phyloP scores from a whole-genome alignment of 2,888 invertebrate species.

The Nineta flava region DNA sequence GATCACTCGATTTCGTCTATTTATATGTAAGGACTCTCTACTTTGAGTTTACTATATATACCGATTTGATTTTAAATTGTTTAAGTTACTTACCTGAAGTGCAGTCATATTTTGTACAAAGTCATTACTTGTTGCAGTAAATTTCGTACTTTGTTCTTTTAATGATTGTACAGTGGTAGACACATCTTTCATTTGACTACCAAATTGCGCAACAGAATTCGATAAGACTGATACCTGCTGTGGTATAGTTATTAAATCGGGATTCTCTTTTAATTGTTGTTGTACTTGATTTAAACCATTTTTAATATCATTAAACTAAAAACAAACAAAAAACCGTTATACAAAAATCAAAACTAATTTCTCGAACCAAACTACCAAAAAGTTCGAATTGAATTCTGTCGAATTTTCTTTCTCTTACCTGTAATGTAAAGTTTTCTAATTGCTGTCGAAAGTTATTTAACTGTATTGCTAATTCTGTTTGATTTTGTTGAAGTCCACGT shows the following conservation, averaged over 20 bases:
- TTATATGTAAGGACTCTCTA: too few species aligned
- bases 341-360: too few species aligned
- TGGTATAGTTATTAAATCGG: slow-evolving; percentile 41
- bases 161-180: slow-evolving; percentile 22
- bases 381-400: background rate
- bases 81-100: slow-evolving; percentile 14
- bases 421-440: slow-evolving; percentile 33
- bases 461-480: slow-evolving; percentile 40
- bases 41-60: too few species aligned
- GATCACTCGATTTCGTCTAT: too few species aligned
- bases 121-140: slow-evolving; percentile 11
- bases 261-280: slow-evolving; percentile 38
- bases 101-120: slow-evolving; percentile 17
- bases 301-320: slow-evolving; percentile 28
- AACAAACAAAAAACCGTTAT: slow-evolving; percentile 8
- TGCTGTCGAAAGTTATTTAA: slow-evolving; percentile 39
- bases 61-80: too few species aligned
- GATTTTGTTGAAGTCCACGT: slow-evolving; percentile 48
- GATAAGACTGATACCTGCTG: slow-evolving; percentile 35
- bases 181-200: slow-evolving; percentile 38
- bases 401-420: slow-evolving; percentile 22
- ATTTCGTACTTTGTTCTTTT: slow-evolving; percentile 19
- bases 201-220: slow-evolving; percentile 39
- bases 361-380: too few species aligned
- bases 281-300: slow-evolving; percentile 36